Evolutionary conservation across 2,113 vertebrate species (phyloP), one percentile per base, ranked within the genome.

Genomic region (Notothenia coriiceps): DNA sequence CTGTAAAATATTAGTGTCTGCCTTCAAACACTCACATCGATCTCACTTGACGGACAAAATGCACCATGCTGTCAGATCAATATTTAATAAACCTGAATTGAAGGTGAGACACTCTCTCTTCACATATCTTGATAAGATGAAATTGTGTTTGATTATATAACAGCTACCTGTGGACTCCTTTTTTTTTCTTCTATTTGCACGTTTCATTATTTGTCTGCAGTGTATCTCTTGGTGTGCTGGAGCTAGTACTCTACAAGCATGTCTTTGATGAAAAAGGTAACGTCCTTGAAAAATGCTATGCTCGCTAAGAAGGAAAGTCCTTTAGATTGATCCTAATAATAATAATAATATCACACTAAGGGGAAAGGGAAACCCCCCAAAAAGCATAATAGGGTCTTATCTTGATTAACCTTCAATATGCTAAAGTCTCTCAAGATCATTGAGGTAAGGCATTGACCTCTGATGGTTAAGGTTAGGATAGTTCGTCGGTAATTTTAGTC

Each of bases 131-230:
- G 55, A 71, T 75, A 29, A 83, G 50, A 66, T 50, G 25, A 79
- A 79, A 70, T 67, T 55, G 51, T 65, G 50, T 82, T 79, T 66
- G 49, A 64, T 80, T 76, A 66, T 54, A 63, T 63, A 86, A 61
- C 56, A 75, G 57, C 46, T 29, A 29, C 29, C 29, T 75, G 47
- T 18, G 18, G 40, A 62, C 47, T 29, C 43, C 44, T 78, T 52
- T 6, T 66, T 22, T 22, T 56, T 35, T 33, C 29, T 7, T 4
- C 11, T 7, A 25, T 46, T 40, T 44, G 51, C 40, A 60, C 17
- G 40, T 78, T 75, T 84, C 18, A 77, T 80, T 72, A 65, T 81
- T 57, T 61, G 77, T 79, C 71, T 10, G 2, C 15, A 10, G 13
- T 61, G 47, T 55, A 44, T 33, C 50, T 17, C 80, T 74, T 74